Evolutionary conservation across 2,797 vertebrate species (phyloP).

Genomic region (Cottoperca gobio): DNA sequence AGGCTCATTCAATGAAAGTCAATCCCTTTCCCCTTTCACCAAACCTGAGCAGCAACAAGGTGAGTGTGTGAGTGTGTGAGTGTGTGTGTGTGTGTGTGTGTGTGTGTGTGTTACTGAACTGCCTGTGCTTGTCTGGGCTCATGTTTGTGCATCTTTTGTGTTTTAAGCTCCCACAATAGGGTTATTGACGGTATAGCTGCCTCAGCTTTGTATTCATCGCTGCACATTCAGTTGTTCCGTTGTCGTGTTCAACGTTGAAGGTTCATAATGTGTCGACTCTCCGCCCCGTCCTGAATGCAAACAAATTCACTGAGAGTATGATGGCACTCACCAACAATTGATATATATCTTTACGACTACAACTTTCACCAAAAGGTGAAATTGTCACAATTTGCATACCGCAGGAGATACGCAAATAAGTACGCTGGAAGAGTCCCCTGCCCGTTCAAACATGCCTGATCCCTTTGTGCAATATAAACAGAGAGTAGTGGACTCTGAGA

Average conservation of each 20-base stretch:
- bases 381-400: constrained; percentile 62
- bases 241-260: constrained; percentile 44
- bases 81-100: neutral
- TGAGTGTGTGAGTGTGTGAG: constrained; percentile 66
- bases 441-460: constrained; percentile 57
- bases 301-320: constrained; percentile 30
- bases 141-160: constrained; percentile 72
- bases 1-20: constrained; percentile 91
- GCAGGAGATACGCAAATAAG: constrained; percentile 67
- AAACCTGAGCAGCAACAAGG: constrained; percentile 87
- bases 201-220: constrained; percentile 53
- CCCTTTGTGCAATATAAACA: constrained; percentile 27
- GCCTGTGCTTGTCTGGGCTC: constrained; percentile 41
- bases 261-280: constrained; percentile 50
- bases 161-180: constrained; percentile 37
- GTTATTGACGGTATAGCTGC: constrained; percentile 57
- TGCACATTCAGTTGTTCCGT: constrained; percentile 52
- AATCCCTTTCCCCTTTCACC: constrained; percentile 89
- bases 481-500: neutral
- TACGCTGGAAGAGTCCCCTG: constrained; percentile 20
- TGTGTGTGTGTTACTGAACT: constrained; percentile 11
- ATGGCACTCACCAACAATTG: constrained; percentile 17
- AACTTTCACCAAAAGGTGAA: constrained; percentile 23
- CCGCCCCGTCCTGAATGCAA: constrained; percentile 49
- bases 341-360: constrained; percentile 32